phyloP scores from a whole-genome alignment of 1,140 invertebrate genomes.

The Eriocheir sinensis region DNA sequence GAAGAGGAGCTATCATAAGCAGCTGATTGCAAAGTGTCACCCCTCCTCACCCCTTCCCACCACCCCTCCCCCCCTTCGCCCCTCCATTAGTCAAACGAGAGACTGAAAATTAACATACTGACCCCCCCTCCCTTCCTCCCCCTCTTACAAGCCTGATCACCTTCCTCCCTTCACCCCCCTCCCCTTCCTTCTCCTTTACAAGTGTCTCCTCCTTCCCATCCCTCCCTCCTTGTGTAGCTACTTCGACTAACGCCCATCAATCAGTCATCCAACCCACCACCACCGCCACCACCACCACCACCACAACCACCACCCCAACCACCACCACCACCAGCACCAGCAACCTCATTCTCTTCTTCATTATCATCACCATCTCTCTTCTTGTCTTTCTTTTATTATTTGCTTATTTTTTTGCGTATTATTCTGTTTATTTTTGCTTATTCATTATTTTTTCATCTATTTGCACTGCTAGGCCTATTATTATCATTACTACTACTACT shows the following conservation, averaged over 20 bases:
- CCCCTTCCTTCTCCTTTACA: no score
- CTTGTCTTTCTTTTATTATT: background rate
- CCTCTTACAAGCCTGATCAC: background rate
- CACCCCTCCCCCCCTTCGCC: background rate
- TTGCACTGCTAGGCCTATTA: no score
- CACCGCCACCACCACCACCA: background rate
- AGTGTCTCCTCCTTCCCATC: no score
- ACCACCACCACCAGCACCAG: no score
- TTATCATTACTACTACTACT: no score
- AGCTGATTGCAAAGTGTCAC: background rate
- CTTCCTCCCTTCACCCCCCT: no score
- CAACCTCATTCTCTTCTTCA: background rate
- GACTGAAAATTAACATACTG: background rate
- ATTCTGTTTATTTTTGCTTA: no score
- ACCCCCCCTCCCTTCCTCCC: no score
- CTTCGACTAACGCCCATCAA: background rate
- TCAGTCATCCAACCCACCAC: background rate
- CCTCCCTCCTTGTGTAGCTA: background rate
- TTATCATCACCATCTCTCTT: background rate
- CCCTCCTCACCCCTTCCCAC: background rate
- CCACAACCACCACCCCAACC: no score
- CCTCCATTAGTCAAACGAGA: background rate
- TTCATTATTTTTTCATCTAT: no score
- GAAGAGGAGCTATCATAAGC: no score
- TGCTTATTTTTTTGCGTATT: no score